Base-by-base conservation (phyloP, 2,888 invertebrate species). In the Monoplex corrugatus region DNA sequence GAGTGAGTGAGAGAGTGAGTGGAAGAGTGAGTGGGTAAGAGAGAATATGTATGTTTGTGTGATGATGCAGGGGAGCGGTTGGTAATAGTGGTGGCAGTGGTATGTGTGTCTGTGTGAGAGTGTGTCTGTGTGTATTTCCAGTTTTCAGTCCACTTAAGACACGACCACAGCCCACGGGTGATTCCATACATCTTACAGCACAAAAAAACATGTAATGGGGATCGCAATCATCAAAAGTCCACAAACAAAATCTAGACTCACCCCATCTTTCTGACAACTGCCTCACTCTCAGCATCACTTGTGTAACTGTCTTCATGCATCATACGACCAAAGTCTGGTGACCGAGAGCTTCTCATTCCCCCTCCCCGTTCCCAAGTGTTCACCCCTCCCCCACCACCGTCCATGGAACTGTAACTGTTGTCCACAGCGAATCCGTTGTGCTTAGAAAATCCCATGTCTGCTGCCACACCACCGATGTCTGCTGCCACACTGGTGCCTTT, bases 221-320 rank as follows among this genome's bases (percentile, higher is more conserved):
- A n/a, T n/a, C n/a, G n/a, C 43, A n/a, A 87, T 82, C 63, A 57
- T 80, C 80, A 63, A 78, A 84, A 44, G 63, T 19, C n/a, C 23
- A 23, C 50, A 63, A 63, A 63, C 45, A 2, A 45, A 80, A 50
- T 32, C 43, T 28, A 80, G 5, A 82, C 84, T 89, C 43, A 90
- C 90, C 90, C 80, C 38, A 63, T 63, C 50, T 87, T 87, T 32
- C 89, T 89, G 85, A 89, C 72, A 19, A 80, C 89, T 38, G 80
- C 87, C 45, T 90, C 90, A 82, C 89, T 89, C 84, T 90, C 90
- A 35, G 90, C 86, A 87, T 90, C 90, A 72, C 90, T 90, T 28
- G 83, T 89, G 57, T 84, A 89, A 16, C 83, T 87, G 72, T 89
- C 89, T 10, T 88, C 83, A 0, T 63, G 87, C 50, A 50, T 50